phyloP scores from a whole-genome alignment of 1,140 invertebrate species.

The Popillia japonica region DNA sequence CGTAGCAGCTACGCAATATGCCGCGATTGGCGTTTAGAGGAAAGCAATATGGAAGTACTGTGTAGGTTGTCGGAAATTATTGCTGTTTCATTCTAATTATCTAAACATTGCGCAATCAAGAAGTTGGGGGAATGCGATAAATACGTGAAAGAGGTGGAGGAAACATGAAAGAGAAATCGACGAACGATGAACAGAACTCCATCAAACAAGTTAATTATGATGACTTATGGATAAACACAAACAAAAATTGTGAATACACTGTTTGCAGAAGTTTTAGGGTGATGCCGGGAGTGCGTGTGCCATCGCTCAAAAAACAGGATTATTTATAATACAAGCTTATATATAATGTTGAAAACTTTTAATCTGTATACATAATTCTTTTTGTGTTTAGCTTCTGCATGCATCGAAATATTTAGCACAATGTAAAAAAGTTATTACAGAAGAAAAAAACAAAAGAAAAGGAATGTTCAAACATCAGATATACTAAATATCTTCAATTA shows the following conservation, averaged over 20 bases:
- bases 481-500: too few relatives aligned
- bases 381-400: too few relatives aligned
- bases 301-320: background rate
- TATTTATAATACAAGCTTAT: background rate
- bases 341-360: background rate
- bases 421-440: too few relatives aligned
- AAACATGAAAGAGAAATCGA: conserved; percentile 26
- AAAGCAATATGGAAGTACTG: background rate
- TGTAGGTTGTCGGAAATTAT: background rate
- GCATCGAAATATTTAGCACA: too few relatives aligned
- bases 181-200: background rate
- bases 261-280: too few relatives aligned
- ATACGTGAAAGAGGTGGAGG: background rate
- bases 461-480: too few relatives aligned
- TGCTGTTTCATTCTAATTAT: conserved; percentile 17
- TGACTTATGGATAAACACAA: background rate
- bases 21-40: background rate
- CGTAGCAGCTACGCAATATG: conserved; percentile 6
- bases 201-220: conserved; percentile 24
- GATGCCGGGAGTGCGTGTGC: too few relatives aligned
- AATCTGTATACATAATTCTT: too few relatives aligned
- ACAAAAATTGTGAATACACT: background rate
- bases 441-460: too few relatives aligned
- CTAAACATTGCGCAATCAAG: conserved; percentile 29
- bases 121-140: background rate